Base-by-base conservation (phyloP, 2,888 invertebrate species). In the Drosophila histrio region DNA sequence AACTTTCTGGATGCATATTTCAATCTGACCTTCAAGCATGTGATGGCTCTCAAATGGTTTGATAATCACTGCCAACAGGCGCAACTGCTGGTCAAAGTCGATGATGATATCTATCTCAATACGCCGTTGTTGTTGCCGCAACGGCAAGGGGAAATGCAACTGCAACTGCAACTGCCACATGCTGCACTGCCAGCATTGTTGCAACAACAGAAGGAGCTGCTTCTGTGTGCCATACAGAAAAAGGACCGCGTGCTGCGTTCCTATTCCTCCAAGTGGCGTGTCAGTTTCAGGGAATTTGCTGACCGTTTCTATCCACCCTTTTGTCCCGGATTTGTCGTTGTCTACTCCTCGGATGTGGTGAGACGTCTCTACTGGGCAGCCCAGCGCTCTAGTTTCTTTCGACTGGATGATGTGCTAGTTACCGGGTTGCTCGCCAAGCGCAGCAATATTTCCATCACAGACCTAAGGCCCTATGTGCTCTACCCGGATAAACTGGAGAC, bases 1-100 rank as follows among this genome's bases (percentile, higher is more conserved):
- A 94, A 93, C 60, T 96, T 96, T 82, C 60, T 92, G 21, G 96
- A 96, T 91, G 93, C 94, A 0, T 96, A 97, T 83, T 92, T 94
- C 28, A 96, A 96, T 89, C 93, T 96, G 89, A 96, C 96, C 0
- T 95, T 96, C 76, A 97, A 97, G 88, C 96, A 96, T 88, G 94
- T 95, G 2, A 96, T 96, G 94, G 95, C 94, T 0, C 92, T 96
- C 32, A 96, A 96, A 86, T 96, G 96, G 94, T 94, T 94, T 2
- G 91, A 93, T 0, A 94, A 94, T 77, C 93, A 94, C 80, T 96
- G 96, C 89, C 92, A 93, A 0, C 90, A 91, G 39, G 95, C 95
- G 0, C 94, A 93, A 72, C 94, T 93, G 77, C 87, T 96, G 58
- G 91, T 96, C 46, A 96, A 96, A 90, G 93, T 94, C 50, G 96